Evolutionary conservation across 1,140 invertebrate genomes (phyloP), one percentile per base, ranked within the genome.

Genomic region (Reticulitermes speratus): DNA sequence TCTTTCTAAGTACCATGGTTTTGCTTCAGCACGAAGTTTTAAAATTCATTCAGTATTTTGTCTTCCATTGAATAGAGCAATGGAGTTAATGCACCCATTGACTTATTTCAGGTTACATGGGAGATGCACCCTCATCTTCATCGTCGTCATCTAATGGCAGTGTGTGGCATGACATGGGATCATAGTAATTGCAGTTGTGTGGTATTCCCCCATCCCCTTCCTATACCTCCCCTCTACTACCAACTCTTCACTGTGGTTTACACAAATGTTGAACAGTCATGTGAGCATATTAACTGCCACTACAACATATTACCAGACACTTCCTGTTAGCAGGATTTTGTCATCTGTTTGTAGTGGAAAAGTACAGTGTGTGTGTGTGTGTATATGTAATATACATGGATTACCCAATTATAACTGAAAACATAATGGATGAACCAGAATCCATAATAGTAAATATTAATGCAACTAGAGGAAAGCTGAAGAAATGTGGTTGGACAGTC

Each of bases 141-240:
- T 91, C 90, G 87, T 91, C 91, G 87, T 91, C 91, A 86, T 91
- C 91, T 90, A 92, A 92, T 88, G 91, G 91, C 45, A 91, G 90
- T 88, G 90, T 90, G 85, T 92, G 92, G 91, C 91, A 91, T 86
- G 92, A 92, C 87, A 92, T 92, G 91, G 90, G 92, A 87, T 92
- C 92, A 91, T 92, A 92, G 92, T 88, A 85, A 85, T 88, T 90
- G 91, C 89, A 89, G 89, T 88, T 85, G 88, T 90, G 86, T 89
- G 90, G 88, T 89, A 90, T 89, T 89, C 90, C 90, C 89, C 89
- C 88, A 90, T 89, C 90, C 91, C 90, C 91, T 89, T 89, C 88
- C 90, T 89, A 87, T 89, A 89, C 88, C 89, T 89, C 90, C 88
- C 89, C 88, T 89, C 89, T 88, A 88, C 87, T 84, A 88, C 88